Base-by-base conservation (phyloP, 1,140 invertebrate species). In the Drosophila biarmipes region DNA sequence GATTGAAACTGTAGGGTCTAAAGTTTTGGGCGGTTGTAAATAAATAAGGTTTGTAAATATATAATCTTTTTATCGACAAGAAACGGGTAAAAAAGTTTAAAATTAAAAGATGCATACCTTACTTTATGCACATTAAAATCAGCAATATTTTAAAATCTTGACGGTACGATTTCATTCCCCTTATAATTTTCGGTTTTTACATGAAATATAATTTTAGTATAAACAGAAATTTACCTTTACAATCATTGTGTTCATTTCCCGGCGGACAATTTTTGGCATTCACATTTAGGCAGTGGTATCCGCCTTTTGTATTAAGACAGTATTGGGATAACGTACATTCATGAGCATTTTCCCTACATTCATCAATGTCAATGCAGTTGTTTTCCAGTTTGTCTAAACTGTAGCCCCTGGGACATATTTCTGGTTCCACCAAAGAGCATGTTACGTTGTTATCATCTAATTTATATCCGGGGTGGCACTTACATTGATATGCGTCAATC, bases 401-500 rank as follows among this genome's bases (percentile, higher is more conserved):
- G 34, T 80, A 91, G 12, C 90, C 79, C 7, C 35, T 53, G 5
- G 58, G 61, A 49, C 78, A 91, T 3, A 74, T 49, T 10, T 57
- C 14, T 0, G 56, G 63, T 12, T 55, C 81, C 42, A 37, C 48
- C 53, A 17, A 52, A 51, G 78, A 71, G 55, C 95, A 96, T 2
- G 95, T 94, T 64, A 94, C 94, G 49, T 93, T 93, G 86, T 96
- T 95, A 6, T 93, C 91, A 31, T 94, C 91, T 24, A 96, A 90
- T 40, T 93, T 92, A 76, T 94, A 96, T 4, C 96, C 96, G 17
- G 93, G 91, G 14, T 94, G 92, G 82, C 96, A 97, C 31, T 93
- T 93, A 90, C 96, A 97, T 52, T 92, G 92, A 90, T 95, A 97
- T 0, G 96, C 96, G 24, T 93, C 94, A 14, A 92, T 93, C 0